Conservation (phyloP, 1,140 invertebrate genomes). For the Lepidurus packardi region DNA sequence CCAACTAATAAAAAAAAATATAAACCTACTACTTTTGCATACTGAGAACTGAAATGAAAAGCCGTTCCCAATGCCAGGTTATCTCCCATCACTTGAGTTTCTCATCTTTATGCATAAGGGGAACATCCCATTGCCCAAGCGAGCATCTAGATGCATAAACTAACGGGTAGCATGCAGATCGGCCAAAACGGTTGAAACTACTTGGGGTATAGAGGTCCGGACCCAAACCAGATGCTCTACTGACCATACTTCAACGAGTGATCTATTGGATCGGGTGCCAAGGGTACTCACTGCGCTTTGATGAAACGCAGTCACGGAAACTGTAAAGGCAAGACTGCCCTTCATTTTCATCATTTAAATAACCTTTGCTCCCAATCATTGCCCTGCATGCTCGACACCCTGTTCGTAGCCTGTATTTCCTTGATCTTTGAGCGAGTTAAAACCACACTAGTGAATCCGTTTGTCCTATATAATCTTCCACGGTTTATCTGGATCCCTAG, state of each 20-base stretch:
- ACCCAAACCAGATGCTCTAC: slow-evolving; percentile 1
- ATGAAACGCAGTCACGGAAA: slow-evolving; percentile 7
- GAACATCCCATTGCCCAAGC: background rate
- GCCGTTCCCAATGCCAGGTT: background rate
- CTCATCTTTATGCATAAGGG: slow-evolving; percentile 15
- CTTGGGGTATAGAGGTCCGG: background rate
- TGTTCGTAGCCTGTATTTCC: background rate
- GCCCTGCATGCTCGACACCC: background rate
- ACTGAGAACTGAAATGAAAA: slow-evolving; percentile 4
- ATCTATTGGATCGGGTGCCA: background rate
- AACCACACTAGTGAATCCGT: background rate
- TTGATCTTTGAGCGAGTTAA: background rate
- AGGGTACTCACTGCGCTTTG: background rate
- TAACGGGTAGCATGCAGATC: background rate
- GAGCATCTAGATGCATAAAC: slow-evolving; percentile 13
- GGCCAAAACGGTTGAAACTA: background rate
- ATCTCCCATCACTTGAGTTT: background rate
- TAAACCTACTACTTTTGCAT: background rate
- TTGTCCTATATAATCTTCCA: background rate
- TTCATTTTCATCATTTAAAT: slow-evolving; percentile 15
- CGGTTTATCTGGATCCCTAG: background rate
- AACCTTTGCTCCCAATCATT: slow-evolving; percentile 13
- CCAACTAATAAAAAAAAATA: background rate
- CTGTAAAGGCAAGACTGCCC: background rate
- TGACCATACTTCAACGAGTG: slow-evolving; percentile 13